Percentiles rank a stretch among this genome's conserved stretches.
These are phyloP conservation scores for Grallaria varia DNA, from an alignment of 2,113 vertebrate species.

Conservation along the genomic window DNA sequence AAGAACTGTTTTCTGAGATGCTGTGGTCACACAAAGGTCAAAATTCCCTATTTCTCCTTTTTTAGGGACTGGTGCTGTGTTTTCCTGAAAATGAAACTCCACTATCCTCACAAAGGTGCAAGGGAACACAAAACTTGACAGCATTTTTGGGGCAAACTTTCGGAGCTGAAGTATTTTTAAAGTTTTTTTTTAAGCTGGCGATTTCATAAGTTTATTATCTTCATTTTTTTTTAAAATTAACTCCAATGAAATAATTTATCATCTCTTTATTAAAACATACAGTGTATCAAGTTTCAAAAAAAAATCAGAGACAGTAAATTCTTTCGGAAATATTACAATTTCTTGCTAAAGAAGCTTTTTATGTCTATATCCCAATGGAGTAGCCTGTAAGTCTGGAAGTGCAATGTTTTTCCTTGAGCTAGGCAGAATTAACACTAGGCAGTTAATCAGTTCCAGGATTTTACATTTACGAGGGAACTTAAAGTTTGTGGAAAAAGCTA, in stretches of 20 bases:
- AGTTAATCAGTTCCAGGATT: constrained; percentile 42
- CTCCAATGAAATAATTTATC: not conserved
- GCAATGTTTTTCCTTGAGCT: constrained; percentile 1
- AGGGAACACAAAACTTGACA: not conserved
- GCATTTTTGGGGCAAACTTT: not conserved
- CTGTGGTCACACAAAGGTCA: not conserved
- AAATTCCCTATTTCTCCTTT: not conserved
- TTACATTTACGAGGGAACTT: constrained; percentile 18
- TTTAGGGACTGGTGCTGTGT: not conserved
- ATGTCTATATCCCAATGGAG: not conserved
- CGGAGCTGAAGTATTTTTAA: not conserved
- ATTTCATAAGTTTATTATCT: not conserved
- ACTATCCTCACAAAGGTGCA: not conserved
- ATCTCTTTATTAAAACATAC: not conserved
- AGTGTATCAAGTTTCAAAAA: not conserved
- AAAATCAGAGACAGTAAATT: not conserved
- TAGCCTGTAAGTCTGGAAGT: constrained; percentile 8
- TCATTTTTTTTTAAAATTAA: not conserved
- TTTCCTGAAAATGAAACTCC: not conserved
- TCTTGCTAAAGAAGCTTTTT: constrained; percentile 6
- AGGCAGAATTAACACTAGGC: constrained; percentile 18
- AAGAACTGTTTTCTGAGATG: not conserved
- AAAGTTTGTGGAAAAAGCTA: constrained; percentile 1
- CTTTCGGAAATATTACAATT: not conserved
- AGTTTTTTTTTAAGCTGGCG: not conserved